A percentile compares a stretch with the other conserved stretches of the same genome.
Evolutionary conservation across 2,888 invertebrate genomes (phyloP).

Genomic region (Noctua janthe): DNA sequence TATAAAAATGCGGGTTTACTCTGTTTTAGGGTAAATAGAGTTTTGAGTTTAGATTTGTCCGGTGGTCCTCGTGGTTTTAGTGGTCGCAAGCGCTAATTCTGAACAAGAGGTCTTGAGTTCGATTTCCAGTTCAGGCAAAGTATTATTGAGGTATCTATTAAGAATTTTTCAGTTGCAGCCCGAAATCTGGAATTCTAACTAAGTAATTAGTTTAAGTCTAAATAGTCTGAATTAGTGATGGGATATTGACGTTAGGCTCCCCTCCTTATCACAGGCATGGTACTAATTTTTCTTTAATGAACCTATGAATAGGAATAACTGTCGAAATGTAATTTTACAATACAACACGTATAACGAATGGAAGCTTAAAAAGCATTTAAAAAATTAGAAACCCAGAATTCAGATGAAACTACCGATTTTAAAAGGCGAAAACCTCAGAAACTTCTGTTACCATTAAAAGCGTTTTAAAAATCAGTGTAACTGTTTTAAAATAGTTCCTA

Average conservation of each 20-base stretch:
- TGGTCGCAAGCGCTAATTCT: background rate
- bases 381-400: background rate
- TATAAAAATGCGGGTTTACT: constrained; percentile 15
- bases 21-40: background rate
- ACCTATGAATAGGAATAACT: background rate
- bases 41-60: background rate
- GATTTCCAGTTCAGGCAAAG: background rate
- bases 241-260: background rate
- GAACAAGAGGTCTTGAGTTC: background rate
- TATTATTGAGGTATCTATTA: background rate
- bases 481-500: constrained; percentile 40
- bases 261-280: no score
- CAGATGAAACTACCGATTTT: background rate
- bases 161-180: background rate
- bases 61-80: background rate
- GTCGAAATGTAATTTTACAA: background rate
- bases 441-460: background rate
- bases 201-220: background rate
- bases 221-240: background rate
- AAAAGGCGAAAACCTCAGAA: background rate
- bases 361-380: no score
- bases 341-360: background rate
- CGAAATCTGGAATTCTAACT: background rate
- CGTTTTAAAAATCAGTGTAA: constrained; percentile 36
- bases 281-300: no score